phyloP scores from a whole-genome alignment of 2,113 vertebrate genomes.

The Hiodon tergisus region DNA sequence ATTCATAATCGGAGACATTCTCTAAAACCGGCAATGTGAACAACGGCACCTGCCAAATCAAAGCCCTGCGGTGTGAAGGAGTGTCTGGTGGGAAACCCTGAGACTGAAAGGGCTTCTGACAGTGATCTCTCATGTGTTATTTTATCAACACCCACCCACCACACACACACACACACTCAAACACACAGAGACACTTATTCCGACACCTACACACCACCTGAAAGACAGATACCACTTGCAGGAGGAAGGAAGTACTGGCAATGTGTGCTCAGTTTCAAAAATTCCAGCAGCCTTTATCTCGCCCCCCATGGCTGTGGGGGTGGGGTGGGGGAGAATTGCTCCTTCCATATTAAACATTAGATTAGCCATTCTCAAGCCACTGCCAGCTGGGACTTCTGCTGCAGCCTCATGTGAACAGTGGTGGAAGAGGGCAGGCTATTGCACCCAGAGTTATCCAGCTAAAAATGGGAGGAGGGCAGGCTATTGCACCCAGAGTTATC shows the following conservation, averaged over 20 bases:
- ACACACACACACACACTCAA: no score
- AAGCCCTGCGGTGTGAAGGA: neutral
- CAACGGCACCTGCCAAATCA: neutral
- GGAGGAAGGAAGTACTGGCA: conserved; percentile 14
- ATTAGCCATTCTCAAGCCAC: neutral
- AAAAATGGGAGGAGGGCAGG: no score
- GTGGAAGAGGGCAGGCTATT: no score
- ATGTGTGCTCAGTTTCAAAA: no score
- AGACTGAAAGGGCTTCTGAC: neutral
- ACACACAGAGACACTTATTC: neutral
- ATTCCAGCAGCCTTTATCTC: neutral
- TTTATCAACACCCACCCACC: neutral
- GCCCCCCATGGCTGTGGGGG: neutral
- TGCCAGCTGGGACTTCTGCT: neutral
- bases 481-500: no score
- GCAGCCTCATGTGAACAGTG: no score
- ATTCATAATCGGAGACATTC: neutral
- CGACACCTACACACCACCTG: neutral
- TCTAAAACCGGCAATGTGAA: neutral
- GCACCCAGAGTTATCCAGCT: no score
- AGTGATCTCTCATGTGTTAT: neutral
- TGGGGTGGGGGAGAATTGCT: neutral
- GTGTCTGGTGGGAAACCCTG: neutral
- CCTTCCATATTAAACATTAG: conserved; percentile 3
- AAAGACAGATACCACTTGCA: neutral